Evolutionary conservation across 2,888 invertebrate species (phyloP), one percentile per base, ranked within the genome.

Genomic region (Trachelus iudaicus): DNA sequence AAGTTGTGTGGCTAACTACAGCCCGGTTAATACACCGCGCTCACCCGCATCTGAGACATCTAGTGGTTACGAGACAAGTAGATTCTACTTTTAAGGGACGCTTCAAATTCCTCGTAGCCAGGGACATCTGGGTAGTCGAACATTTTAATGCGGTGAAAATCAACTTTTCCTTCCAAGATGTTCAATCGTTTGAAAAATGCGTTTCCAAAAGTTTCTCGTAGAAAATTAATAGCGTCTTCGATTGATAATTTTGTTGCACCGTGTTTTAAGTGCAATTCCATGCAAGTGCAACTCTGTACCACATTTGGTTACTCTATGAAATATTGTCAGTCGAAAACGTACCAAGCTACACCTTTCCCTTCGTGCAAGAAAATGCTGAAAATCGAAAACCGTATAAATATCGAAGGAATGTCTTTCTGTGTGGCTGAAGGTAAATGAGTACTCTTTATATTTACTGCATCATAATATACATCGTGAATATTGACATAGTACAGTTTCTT

Each of bases 401-500:
- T 56, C 9, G 23, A 56, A 56, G 23, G 9, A 56, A 23, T 56
- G 23, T 9, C 56, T 56, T 23, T 56, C 23, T 23, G 23, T 56
- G 56, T 56, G 23, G 23, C 23, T 56, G 56, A 56, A 56, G 56
- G 56, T 56, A 56, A 56, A 56, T 56, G 56, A 56, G 23, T 56
- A 23, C 56, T 56, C 56, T 56, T 56, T 56, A 56, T 56, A 23
- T 56, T 56, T 56, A 56, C 56, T 56, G 56, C 23, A 56, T 56
- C 56, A 56, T 56, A 82, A 82, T 83, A 83, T 81, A 83, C 76
- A 83, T 82, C 76, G 75, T 81, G 83, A 84, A 86, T 86, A 88
- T 88, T 88, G 84, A 85, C 86, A 79, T 83, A 79, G 82, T 87
- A 88, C 81, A 87, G 76, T 84, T 84, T 82, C 84, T 86, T 86